phyloP scores from a whole-genome alignment of 2,113 vertebrate species.

The Podarcis cretensis region DNA sequence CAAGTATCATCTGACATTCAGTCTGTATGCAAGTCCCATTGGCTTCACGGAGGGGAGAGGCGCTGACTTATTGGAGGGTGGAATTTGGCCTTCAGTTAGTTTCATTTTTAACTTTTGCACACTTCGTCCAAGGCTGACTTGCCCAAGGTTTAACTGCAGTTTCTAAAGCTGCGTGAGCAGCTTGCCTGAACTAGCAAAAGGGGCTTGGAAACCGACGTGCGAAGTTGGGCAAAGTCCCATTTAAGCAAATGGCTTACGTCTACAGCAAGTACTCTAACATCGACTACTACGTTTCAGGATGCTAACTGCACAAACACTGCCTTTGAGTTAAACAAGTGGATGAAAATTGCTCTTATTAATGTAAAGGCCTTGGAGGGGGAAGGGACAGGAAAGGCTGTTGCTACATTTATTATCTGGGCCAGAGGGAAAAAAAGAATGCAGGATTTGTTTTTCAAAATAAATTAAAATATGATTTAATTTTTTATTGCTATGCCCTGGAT shows the following conservation, averaged over 20 bases:
- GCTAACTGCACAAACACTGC: constrained; percentile 6
- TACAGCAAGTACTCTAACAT: constrained; percentile 13
- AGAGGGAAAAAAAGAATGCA: constrained; percentile 4
- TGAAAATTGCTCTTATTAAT: constrained; percentile 39
- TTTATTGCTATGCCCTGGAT: constrained; percentile 21
- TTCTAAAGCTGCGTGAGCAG: constrained; percentile 1
- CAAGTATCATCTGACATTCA: constrained; percentile 40
- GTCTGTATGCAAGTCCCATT: constrained; percentile 5
- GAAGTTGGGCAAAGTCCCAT: neutral
- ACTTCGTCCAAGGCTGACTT: neutral
- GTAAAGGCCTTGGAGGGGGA: neutral
- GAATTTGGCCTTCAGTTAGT: constrained; percentile 23
- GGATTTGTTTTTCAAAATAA: neutral
- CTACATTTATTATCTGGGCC: neutral
- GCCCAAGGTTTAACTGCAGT: constrained; percentile 28
- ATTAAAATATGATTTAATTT: neutral
- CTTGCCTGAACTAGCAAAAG: neutral
- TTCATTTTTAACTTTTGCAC: constrained; percentile 19
- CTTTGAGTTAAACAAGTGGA: constrained; percentile 60
- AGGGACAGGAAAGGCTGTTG: neutral
- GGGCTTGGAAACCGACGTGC: neutral
- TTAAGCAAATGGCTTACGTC: neutral
- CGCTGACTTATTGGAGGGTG: neutral
- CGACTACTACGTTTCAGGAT: neutral
- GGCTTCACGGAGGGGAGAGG: constrained; percentile 11